A percentile compares a stretch with the other conserved stretches of the same genome.
Conservation (phyloP, 2,888 invertebrate species). For the Brachynemurus nebulosus region DNA sequence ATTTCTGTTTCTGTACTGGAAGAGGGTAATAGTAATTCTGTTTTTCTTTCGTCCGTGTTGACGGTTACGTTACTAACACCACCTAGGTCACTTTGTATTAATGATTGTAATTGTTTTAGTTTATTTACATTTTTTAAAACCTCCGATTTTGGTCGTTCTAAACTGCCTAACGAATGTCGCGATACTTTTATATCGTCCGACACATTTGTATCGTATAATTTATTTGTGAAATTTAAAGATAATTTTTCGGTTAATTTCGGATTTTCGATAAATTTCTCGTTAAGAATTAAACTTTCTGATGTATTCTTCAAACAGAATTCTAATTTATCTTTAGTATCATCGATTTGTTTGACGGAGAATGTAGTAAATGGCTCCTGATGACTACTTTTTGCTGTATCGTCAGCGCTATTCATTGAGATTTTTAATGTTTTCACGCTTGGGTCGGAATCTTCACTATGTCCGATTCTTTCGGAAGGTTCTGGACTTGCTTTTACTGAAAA, state of each 20-base stretch:
- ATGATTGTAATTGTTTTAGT: slow-evolving; percentile 13
- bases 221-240: slow-evolving; percentile 23
- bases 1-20: slow-evolving; percentile 19
- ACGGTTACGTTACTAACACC: slow-evolving; percentile 17
- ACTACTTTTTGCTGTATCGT: not conserved
- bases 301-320: slow-evolving; percentile 10
- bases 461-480: not conserved
- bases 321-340: slow-evolving; percentile 8
- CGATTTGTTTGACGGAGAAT: not conserved
- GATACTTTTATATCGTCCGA: slow-evolving; percentile 51
- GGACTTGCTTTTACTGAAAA: too few species aligned
- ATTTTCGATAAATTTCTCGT: slow-evolving; percentile 8
- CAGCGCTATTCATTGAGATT: not conserved
- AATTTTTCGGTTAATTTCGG: slow-evolving; percentile 13
- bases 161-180: slow-evolving; percentile 42
- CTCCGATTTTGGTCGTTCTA: slow-evolving; percentile 48
- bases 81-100: slow-evolving; percentile 14
- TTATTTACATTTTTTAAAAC: slow-evolving; percentile 37
- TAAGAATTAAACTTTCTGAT: slow-evolving; percentile 8
- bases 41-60: slow-evolving; percentile 23
- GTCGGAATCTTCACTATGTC: not conserved
- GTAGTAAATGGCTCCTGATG: slow-evolving; percentile 1
- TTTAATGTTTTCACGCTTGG: not conserved
- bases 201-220: slow-evolving; percentile 40
- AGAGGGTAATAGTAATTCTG: slow-evolving; percentile 27